These are phyloP conservation scores for Hermetia illucens DNA, from an alignment of 1,140 invertebrate species.

Conservation along the genomic window DNA sequence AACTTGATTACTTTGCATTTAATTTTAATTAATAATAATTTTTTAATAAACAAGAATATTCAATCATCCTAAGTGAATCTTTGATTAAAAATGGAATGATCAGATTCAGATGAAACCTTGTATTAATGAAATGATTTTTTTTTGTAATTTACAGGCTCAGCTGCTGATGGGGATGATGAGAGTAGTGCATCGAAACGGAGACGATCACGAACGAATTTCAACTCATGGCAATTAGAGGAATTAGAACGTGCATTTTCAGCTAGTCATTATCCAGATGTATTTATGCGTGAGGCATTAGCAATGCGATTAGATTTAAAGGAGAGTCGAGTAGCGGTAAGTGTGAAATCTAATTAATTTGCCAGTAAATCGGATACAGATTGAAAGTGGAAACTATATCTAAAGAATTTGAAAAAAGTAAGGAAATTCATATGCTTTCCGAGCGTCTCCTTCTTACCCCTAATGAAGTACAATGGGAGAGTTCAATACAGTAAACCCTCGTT, in stretches of 20 bases:
- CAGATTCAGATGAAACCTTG: neutral
- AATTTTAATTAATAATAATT: neutral
- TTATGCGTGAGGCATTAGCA: constrained; percentile 93
- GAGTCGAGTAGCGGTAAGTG: constrained; percentile 92
- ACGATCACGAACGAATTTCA: constrained; percentile 94
- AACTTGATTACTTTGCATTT: neutral
- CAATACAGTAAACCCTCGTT: too few relatives aligned
- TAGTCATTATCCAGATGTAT: constrained; percentile 96
- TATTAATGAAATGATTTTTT: constrained; percentile 3
- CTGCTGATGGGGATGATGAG: constrained; percentile 29
- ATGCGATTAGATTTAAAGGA: constrained; percentile 93
- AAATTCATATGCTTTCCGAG: too few relatives aligned
- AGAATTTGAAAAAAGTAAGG: too few relatives aligned
- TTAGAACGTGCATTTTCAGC: constrained; percentile 91
- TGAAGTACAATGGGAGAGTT: too few relatives aligned
- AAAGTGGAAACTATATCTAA: too few relatives aligned
- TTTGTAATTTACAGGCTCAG: constrained; percentile 19
- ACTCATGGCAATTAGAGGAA: constrained; percentile 97
- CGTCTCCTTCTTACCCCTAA: too few relatives aligned
- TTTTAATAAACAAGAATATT: neutral
- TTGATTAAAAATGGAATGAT: neutral
- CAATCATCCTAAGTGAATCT: neutral
- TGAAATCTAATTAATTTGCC: too few relatives aligned
- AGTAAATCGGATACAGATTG: too few relatives aligned
- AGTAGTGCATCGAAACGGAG: constrained; percentile 48